Evolutionary conservation across 2,888 invertebrate genomes (phyloP), one percentile per base, ranked within the genome.

Genomic region (Platynereis dumerilii): DNA sequence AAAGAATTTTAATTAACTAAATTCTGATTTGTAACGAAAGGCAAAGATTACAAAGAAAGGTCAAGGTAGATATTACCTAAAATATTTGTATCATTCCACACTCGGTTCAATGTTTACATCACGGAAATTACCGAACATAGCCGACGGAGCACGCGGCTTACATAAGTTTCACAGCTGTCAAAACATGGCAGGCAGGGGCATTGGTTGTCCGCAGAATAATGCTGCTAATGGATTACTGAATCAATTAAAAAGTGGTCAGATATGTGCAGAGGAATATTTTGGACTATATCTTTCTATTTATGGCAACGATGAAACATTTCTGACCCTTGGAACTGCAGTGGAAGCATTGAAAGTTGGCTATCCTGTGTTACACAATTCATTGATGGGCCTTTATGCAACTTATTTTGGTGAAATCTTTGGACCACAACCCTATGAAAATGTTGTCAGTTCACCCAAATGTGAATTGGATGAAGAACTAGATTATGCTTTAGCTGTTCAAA

Each of bases 211-310:
- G 5, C 34, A 34, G 12, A 12, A 34, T 34, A 34, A 34, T 12
- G 12, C 7, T 34, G 34, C 12, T 34, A 34, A 34, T 34, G 34
- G 12, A 5, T 34, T 34, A 5, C 5, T 34, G 34, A 5, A 34
- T 34, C 34, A 34, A 34, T 12, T 34, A 7, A 34, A 34, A 22
- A 48, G 22, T 48, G 55, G 55, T 22, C 5, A 24, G 10, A 55
- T 55, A 5, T n/a, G 12, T 3, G 55, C 17, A 5, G 75, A 74
- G n/a, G 75, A 75, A 63, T 75, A 72, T 60, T 75, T 75, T 60
- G 73, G 72, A 55, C 42, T 75, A 65, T 60, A 72, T 26, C 44
- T 75, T 3, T 75, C 75, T 10, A 27, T 74, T 10, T 59, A 66
- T 53, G 74, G 74, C 5, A 69, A 69, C 45, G 69, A 72, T 26